Conservation (phyloP, 2,797 vertebrate species). For the Myotis pilosus region DNA sequence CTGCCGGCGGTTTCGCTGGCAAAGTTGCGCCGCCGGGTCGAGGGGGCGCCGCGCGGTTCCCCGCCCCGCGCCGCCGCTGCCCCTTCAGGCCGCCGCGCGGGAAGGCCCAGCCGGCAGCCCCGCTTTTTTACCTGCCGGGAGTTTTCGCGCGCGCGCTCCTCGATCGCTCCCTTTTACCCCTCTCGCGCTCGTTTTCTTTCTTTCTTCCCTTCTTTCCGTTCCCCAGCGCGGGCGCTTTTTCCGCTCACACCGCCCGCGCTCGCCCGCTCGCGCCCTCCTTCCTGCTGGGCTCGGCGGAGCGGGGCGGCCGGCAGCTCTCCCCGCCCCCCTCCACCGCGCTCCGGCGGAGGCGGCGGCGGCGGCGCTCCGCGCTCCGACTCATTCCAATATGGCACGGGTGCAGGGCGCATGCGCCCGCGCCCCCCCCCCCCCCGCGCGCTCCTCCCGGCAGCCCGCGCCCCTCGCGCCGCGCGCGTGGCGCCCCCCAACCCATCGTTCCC, state of each 20-base stretch:
- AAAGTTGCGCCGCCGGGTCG: slow-evolving; percentile 66
- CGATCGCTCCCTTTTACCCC: neutral
- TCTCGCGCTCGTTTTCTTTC: slow-evolving; percentile 83
- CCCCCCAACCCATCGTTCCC: neutral
- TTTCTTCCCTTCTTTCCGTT: slow-evolving; percentile 86
- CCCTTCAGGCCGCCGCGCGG: slow-evolving; percentile 81
- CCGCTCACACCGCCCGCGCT: slow-evolving; percentile 60
- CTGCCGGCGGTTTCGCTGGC: slow-evolving; percentile 24
- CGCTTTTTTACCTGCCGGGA: slow-evolving; percentile 90
- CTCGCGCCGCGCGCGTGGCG: slow-evolving; percentile 58
- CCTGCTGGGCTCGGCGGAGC: slow-evolving; percentile 74
- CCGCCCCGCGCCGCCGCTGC: slow-evolving; percentile 78
- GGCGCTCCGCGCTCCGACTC: slow-evolving; percentile 93
- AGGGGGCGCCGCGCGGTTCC: neutral
- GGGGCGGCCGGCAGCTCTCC: slow-evolving; percentile 78
- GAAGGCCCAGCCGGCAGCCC: slow-evolving; percentile 82
- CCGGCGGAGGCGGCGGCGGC: slow-evolving; percentile 79
- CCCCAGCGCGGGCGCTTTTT: slow-evolving; percentile 66
- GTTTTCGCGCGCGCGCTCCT: slow-evolving; percentile 85
- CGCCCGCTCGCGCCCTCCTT: slow-evolving; percentile 73
- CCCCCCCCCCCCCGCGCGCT: slow-evolving; percentile 66
- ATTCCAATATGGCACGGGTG: slow-evolving; percentile 97
- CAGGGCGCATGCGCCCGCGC: slow-evolving; percentile 84
- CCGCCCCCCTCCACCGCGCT: slow-evolving; percentile 81
- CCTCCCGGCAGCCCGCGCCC: slow-evolving; percentile 73